Base-by-base conservation (phyloP, 2,113 vertebrate species). In the Bufo bufo region DNA sequence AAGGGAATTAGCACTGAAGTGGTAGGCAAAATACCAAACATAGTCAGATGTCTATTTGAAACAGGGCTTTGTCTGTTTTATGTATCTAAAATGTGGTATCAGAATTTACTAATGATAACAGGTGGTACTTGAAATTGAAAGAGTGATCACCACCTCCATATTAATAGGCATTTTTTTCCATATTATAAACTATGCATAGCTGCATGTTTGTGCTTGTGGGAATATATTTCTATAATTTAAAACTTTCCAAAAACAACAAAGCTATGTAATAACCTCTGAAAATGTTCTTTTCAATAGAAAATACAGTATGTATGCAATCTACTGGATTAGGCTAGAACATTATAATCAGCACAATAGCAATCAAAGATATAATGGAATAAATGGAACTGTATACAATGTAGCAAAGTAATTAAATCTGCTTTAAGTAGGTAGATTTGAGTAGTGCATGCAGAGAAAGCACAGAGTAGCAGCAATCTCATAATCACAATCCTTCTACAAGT, bases 371-470 rank as follows among this genome's bases (percentile, higher is more conserved):
- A 85, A 17, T 85, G 16, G 83, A 75, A 85, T 85, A 75, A 72
- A 85, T 45, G 69, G 20, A 85, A 85, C 52, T 85, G 16, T 85
- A 20, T 43, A 85, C 7, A 61, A 61, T 75, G 52, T 77, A 77
- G 77, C 43, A 85, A 85, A 58, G 65, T 74, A 56, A 85, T 85
- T 85, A 85, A 85, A 85, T 85, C 54, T 85, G 66, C 50, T 85
- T 74, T 77, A 79, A 81, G 59, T 65, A 81, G 74, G 20, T 66
- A 63, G 58, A 87, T 87, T 65, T 69, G 81, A 81, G n/a, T 50
- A 71, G 43, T 81, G 77, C 45, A 69, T 77, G 16, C 78, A 45
- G 58, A 71, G 23, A n/a, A 79, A 54, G 20, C 9, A 17, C 63
- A 49, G 17, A 75, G 66, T 75, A 47, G 23, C 33, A 23, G 54